These are phyloP conservation scores for Alligator mississippiensis DNA, from an alignment of 2,113 vertebrate genomes.

Conservation along the genomic window DNA sequence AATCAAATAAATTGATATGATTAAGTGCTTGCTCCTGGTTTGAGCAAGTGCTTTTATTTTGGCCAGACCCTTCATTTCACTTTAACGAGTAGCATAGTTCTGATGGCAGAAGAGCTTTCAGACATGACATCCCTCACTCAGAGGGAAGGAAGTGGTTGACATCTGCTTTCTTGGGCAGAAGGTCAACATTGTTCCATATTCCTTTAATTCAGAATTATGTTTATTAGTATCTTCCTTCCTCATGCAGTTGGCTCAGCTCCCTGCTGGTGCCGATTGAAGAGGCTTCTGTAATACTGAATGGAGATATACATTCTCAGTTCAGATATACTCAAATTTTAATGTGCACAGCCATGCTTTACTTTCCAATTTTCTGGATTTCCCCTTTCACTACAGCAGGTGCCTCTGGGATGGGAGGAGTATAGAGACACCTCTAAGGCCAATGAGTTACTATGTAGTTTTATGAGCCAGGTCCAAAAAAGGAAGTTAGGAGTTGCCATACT, in stretches of 20 bases:
- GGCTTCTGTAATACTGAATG: background rate
- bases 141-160: background rate
- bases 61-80: background rate
- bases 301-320: background rate
- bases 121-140: background rate
- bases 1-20: background rate
- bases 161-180: background rate
- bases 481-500: no score
- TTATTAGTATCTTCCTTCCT: background rate
- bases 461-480: no score
- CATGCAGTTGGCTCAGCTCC: background rate
- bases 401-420: background rate
- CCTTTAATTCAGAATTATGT: background rate
- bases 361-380: background rate
- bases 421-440: background rate
- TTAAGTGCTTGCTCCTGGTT: background rate
- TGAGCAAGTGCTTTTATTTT: background rate
- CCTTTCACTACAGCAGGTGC: background rate
- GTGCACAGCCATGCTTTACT: background rate
- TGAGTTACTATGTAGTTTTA: background rate
- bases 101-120: background rate
- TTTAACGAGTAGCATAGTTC: background rate
- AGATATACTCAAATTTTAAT: background rate
- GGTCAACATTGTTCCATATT: background rate
- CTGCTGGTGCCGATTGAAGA: background rate